Evolutionary conservation across 2,888 invertebrate species (phyloP).

Genomic region (Leptarthrus brevirostris): DNA sequence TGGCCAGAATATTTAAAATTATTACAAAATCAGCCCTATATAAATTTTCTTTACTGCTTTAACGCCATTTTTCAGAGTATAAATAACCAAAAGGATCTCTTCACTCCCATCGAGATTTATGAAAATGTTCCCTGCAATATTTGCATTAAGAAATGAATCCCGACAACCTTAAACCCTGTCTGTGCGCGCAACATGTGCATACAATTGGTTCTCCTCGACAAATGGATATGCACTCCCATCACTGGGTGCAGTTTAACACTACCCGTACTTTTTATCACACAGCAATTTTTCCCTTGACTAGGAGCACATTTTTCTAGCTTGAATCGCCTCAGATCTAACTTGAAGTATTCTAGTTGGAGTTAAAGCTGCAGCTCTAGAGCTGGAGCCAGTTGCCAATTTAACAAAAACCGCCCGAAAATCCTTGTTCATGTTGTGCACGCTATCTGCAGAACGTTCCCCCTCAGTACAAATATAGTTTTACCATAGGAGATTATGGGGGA

Average conservation of each 20-base stretch:
- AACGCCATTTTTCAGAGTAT: no score
- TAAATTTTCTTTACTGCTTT: no score
- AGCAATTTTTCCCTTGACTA: constrained; percentile 28
- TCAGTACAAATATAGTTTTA: constrained; percentile 35
- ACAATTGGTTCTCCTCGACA: constrained; percentile 14
- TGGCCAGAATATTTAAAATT: no score
- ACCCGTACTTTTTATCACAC: constrained; percentile 27
- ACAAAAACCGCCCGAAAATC: constrained; percentile 9
- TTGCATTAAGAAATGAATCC: constrained; percentile 30
- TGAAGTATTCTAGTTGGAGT: constrained; percentile 7
- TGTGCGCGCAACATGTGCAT: constrained; percentile 31
- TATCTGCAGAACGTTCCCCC: constrained; percentile 33
- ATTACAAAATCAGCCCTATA: no score
- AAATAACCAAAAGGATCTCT: no score
- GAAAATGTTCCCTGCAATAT: constrained; percentile 8
- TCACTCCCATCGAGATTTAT: not conserved
- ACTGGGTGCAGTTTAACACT: constrained; percentile 25
- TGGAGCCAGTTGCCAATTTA: no score
- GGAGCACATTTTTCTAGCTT: constrained; percentile 32
- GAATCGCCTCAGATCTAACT: constrained; percentile 13
- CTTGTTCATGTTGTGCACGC: constrained; percentile 17
- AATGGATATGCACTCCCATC: not conserved
- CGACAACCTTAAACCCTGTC: constrained; percentile 13
- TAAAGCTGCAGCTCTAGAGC: no score
- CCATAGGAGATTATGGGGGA: constrained; percentile 13